Evolutionary conservation across 92 coral and sea anemone genomes (phyloP), one percentile per base, ranked within the genome.

Genomic region (Porites lobata): DNA sequence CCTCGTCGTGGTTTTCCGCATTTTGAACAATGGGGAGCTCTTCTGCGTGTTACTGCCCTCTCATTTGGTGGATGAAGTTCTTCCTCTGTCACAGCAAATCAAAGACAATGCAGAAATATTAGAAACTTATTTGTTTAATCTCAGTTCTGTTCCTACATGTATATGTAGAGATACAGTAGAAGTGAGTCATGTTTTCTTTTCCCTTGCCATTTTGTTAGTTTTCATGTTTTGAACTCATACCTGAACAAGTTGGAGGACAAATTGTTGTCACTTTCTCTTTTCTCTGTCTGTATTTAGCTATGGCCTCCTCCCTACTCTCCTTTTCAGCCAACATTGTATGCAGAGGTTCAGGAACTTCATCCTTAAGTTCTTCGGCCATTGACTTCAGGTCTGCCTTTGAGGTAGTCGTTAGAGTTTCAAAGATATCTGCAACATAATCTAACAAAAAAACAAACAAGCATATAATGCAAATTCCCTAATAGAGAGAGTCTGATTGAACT

Each of bases 361-460:
- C 62, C 20, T 91, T 38, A 1, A 91, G 82, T 47, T 77, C 87
- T 10, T 86, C 78, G 29, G 68, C 82, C 18, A 86, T 6, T n/a
- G 18, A 24, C 69, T 76, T 77, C 6, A 86, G 77, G 5, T 81
- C 85, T 72, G 59, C 75, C 63, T 80, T 53, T 9, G 85, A 50
- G 29, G 88, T 76, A 67, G 65, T 64, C 1, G 80, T 43, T 15
- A 91, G 65, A 11, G 77, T 61, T 9, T 82, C 19, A 51, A 50
- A 90, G 69, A 90, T 85, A 11, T 85, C 78, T 13, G 66, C 58
- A 18, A 90, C 90, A 80, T 90, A 85, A 58, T 75, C 93, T 85
- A 81, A 7, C 11, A 32, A 70, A 70, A 9, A 43, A 10, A 68
- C 50, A 66, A 64, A 64, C 69, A 64, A 64, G 7, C 69, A 17